These are phyloP conservation scores for Belgica antarctica DNA, from an alignment of 2,888 invertebrate genomes.

Conservation along the genomic window DNA sequence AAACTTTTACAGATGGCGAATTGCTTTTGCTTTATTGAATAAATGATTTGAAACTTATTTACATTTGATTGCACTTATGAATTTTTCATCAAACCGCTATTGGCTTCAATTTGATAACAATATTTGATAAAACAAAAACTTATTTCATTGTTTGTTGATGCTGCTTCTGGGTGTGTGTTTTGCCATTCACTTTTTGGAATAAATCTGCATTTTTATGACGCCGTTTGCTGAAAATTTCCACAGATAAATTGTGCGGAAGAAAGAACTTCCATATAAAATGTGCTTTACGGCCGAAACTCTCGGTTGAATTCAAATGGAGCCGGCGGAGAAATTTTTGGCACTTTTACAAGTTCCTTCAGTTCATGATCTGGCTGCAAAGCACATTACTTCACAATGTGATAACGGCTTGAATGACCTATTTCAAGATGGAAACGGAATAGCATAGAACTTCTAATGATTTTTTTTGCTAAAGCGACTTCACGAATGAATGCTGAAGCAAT, in stretches of 20 bases:
- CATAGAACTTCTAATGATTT: too few species aligned
- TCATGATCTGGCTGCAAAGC: background rate
- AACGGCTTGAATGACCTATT: background rate
- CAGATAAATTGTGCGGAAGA: background rate
- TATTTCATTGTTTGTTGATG: too few species aligned
- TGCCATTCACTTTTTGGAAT: too few species aligned
- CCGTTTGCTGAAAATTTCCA: background rate
- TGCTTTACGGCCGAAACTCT: background rate
- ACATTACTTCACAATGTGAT: background rate
- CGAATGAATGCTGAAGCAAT: too few species aligned
- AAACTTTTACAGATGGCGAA: too few species aligned
- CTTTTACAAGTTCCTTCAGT: background rate
- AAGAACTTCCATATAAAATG: background rate
- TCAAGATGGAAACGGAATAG: too few species aligned
- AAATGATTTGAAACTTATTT: background rate
- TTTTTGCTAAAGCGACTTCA: too few species aligned
- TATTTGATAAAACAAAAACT: background rate
- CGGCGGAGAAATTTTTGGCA: background rate
- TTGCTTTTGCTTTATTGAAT: background rate
- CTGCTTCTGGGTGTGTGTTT: too few species aligned
- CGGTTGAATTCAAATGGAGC: background rate
- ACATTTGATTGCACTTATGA: background rate
- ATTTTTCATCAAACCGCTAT: constrained; percentile 1
- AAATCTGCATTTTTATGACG: background rate
- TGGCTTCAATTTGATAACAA: background rate